Evolutionary conservation across 2,888 invertebrate genomes (phyloP).

Genomic region (Neoaliturus tenellus): DNA sequence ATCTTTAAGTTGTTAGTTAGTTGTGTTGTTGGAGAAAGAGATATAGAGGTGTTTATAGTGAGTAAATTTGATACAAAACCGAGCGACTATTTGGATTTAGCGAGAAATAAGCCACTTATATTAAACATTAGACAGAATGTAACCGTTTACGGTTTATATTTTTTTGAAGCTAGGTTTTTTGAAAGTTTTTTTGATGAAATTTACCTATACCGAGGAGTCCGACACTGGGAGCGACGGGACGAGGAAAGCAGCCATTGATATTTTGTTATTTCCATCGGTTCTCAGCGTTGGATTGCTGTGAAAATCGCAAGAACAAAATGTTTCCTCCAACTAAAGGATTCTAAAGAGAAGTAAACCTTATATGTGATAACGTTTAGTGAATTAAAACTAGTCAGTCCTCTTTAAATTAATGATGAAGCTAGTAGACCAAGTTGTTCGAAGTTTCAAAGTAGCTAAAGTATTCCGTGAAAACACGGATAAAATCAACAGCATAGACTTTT

Average conservation of each 20-base stretch:
- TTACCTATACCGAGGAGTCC: too few relatives aligned
- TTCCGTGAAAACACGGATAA: conserved; percentile 98
- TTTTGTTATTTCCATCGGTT: neutral
- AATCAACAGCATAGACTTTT: conserved; percentile 99
- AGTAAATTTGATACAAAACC: neutral
- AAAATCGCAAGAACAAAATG: conserved; percentile 12
- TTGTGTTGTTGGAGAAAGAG: neutral
- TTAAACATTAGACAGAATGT: neutral
- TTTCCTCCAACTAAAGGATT: neutral
- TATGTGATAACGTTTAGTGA: conserved; percentile 29
- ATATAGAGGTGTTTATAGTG: too few relatives aligned
- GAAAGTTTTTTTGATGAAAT: neutral
- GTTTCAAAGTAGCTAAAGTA: conserved; percentile 98
- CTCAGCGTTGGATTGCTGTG: neutral
- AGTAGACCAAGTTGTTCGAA: conserved; percentile 95
- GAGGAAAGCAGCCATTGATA: conserved; percentile 12
- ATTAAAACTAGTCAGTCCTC: conserved; percentile 27
- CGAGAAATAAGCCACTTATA: neutral
- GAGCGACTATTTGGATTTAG: neutral
- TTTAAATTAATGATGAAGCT: conserved; percentile 83
- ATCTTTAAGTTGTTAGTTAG: neutral
- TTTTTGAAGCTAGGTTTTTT: neutral
- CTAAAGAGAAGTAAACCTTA: neutral
- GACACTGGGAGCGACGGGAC: neutral
- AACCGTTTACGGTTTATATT: neutral